Conservation (phyloP, 1,140 invertebrate genomes). For the Zaprionus ornatus region DNA sequence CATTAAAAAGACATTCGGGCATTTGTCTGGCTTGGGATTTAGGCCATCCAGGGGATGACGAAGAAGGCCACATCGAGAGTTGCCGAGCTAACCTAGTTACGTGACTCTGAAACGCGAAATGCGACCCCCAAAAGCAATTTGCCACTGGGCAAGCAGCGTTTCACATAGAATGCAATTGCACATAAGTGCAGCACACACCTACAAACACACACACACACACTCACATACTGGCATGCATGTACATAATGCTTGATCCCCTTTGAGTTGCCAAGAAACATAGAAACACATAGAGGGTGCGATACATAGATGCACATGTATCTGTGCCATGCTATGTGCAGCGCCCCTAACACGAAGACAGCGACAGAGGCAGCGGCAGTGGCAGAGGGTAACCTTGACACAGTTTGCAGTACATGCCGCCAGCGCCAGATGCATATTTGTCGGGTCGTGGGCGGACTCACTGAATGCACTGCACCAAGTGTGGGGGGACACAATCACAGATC, state of each 20-base stretch:
- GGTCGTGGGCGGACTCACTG: conserved; percentile 30
- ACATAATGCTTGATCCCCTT: conserved; percentile 13
- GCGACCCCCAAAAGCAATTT: conserved; percentile 74
- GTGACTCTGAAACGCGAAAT: conserved; percentile 73
- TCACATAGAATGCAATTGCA: conserved; percentile 73
- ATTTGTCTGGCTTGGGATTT: conserved; percentile 23
- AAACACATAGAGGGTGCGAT: neutral
- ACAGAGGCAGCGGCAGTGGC: conserved; percentile 14
- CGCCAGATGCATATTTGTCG: conserved; percentile 37
- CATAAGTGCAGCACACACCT: conserved; percentile 54
- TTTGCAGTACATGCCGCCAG: conserved; percentile 33
- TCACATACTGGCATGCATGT: neutral
- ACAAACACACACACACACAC: conserved; percentile 41
- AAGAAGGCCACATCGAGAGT: conserved; percentile 60
- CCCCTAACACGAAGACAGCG: conserved; percentile 20
- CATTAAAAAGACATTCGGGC: neutral
- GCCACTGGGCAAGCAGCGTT: conserved; percentile 39
- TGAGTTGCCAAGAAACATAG: conserved; percentile 10
- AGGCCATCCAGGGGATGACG: conserved; percentile 26
- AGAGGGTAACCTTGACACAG: conserved; percentile 42
- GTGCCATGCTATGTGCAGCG: conserved; percentile 12
- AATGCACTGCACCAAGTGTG: conserved; percentile 7
- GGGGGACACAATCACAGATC: neutral
- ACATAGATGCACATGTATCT: conserved; percentile 43
- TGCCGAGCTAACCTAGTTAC: conserved; percentile 71